A percentile compares a stretch with the other conserved stretches of the same genome.
Evolutionary conservation across 2,113 vertebrate genomes (phyloP).

Genomic region (Lethenteron reissneri): DNA sequence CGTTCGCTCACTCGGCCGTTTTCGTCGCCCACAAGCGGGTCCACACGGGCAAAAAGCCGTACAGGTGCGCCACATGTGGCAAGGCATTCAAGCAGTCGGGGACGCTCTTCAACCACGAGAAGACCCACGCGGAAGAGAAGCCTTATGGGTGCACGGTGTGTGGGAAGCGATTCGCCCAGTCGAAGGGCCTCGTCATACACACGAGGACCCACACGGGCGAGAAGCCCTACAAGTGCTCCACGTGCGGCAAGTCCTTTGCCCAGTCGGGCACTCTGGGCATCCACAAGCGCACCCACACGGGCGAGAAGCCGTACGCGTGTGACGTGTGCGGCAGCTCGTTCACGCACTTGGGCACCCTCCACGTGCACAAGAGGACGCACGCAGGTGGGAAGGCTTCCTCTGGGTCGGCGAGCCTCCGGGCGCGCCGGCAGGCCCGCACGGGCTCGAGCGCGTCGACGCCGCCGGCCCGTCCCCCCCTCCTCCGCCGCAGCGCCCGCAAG

Average conservation of each 20-base stretch:
- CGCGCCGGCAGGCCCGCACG: no score
- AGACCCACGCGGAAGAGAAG: conserved; percentile 42
- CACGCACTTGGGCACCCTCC: not conserved
- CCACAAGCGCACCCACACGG: not conserved
- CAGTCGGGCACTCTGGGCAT: not conserved
- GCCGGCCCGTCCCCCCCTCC: no score
- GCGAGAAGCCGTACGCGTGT: not conserved
- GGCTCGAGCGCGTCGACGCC: no score
- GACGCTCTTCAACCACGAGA: no score
- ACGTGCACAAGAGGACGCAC: conserved; percentile 4
- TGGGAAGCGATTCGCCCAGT: conserved; percentile 82
- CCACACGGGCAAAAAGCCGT: conserved; percentile 13
- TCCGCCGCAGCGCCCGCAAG: no score
- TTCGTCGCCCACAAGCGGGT: conserved; percentile 12
- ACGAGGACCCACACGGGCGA: conserved; percentile 91
- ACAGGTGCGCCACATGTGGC: conserved; percentile 11
- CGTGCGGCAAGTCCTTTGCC: conserved; percentile 28
- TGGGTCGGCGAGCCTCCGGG: no score
- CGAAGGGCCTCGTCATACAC: conserved; percentile 88
- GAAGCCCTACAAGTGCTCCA: conserved; percentile 95
- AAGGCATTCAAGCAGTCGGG: conserved; percentile 10
- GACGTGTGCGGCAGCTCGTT: not conserved
- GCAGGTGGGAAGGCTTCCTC: not conserved
- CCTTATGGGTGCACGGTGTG: conserved; percentile 92
- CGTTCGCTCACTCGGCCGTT: conserved; percentile 11